Base-by-base conservation (phyloP, 2,888 invertebrate species). In the Bombyx huttoni region DNA sequence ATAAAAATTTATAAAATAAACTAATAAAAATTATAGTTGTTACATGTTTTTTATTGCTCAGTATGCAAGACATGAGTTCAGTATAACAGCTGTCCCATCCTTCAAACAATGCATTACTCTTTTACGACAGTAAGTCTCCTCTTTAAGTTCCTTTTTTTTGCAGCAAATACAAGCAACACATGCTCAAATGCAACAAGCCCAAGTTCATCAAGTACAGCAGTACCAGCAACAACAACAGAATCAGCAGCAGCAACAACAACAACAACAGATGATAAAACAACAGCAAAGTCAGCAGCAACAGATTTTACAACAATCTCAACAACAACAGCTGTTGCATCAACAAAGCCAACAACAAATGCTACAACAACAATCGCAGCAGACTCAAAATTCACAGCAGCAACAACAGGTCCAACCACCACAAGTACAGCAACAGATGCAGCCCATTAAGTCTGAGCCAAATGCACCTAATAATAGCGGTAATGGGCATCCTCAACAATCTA, bases 401-500 rank as follows among this genome's bases (percentile, higher is more conserved):
- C 77, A 76, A 1, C 77, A 77, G 0, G 73, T 74, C 2, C 75
- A 75, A 1, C 78, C 73, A 3, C 79, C 76, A 3, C 75, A 74
- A 1, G 24, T 24, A 5, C 75, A 73, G 8, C 73, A 76, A 1
- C 75, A 75, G 54, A 77, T 74, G 66, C 67, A 75, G 66, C 54
- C 63, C 52, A 51, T 65, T 34, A 89, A 87, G 65, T 75, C 78
- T 62, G 90, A 90, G 57, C 90, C 87, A 57, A 89, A 88, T 54
- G 76, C 88, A 13, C 71, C 83, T n/a, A 82, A 77, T 57, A 79
- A 69, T 60, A 87, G 81, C 70, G 81, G 81, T 60, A 68, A 83
- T 54, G 85, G 81, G 60, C 75, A 76, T 66, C 84, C 82, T 54
- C 82, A 78, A 58, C 84, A 78, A 56, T 77, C 80, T 14, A 73